Percentiles rank a stretch among this genome's conserved stretches.
phyloP scores from a whole-genome alignment of 2,888 invertebrate genomes.

The Imbricaverruca yamaguchii region DNA sequence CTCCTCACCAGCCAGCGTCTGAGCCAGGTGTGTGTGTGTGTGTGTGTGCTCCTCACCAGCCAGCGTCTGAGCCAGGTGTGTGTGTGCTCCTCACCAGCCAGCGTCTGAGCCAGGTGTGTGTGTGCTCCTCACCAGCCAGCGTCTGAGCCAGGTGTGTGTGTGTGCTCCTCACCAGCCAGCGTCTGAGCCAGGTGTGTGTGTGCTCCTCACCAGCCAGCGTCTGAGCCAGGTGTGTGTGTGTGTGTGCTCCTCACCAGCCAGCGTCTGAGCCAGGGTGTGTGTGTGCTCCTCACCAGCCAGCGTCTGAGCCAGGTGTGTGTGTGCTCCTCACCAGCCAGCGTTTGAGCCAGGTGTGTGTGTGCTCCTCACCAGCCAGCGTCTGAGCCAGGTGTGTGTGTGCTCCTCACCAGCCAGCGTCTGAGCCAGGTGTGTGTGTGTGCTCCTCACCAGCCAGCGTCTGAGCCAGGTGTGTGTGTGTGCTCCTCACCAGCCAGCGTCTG shows the following conservation, averaged over 20 bases:
- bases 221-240: too few relatives aligned
- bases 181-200: background rate
- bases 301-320: background rate
- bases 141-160: too few relatives aligned
- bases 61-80: background rate
- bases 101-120: background rate
- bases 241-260: slow-evolving; percentile 34
- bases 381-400: background rate
- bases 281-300: background rate
- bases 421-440: too few relatives aligned
- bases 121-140: background rate
- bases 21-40: too few relatives aligned
- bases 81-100: slow-evolving; percentile 34
- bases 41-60: background rate
- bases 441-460: background rate
- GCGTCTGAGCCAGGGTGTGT: background rate
- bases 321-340: slow-evolving; percentile 34
- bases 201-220: background rate
- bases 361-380: background rate
- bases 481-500: slow-evolving; percentile 33
- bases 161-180: slow-evolving; percentile 34
- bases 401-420: slow-evolving; percentile 33
- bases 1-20: slow-evolving; percentile 33
- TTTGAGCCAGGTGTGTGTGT: background rate
- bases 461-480: background rate